Conservation (phyloP, 2,888 invertebrate species). For the Orgyia antiqua region DNA sequence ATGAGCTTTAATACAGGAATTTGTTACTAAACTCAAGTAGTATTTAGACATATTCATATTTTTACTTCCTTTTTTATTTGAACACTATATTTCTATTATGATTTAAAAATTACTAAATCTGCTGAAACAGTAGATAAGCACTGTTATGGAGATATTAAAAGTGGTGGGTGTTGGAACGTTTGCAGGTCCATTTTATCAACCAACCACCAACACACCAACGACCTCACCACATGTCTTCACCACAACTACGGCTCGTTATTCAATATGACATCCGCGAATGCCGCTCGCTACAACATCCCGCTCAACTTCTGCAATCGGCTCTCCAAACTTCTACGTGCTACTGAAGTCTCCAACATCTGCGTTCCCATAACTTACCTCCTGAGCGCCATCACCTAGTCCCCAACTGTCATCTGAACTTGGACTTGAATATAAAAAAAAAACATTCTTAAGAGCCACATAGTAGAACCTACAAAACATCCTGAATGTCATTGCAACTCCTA, state of each 20-base stretch:
- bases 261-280: constrained; percentile 68
- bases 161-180: constrained; percentile 80
- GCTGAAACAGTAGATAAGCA: constrained; percentile 22
- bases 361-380: constrained; percentile 54
- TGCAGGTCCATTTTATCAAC: constrained; percentile 78
- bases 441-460: constrained; percentile 44
- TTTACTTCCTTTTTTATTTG: background rate
- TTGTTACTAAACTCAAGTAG: too few species aligned
- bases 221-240: constrained; percentile 76
- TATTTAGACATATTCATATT: too few species aligned
- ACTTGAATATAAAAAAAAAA: constrained; percentile 36
- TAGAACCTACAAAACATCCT: constrained; percentile 47
- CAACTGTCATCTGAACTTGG: constrained; percentile 36
- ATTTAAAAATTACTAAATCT: constrained; percentile 7
- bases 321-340: constrained; percentile 65
- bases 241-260: constrained; percentile 72
- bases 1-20: too few species aligned
- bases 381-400: constrained; percentile 69
- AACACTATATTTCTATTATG: constrained; percentile 3
- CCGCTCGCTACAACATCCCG: constrained; percentile 61
- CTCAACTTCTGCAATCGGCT: constrained; percentile 64
- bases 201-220: constrained; percentile 77
- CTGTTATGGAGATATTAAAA: constrained; percentile 60
- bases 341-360: constrained; percentile 64
- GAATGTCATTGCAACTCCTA: constrained; percentile 51